A percentile compares a stretch with the other conserved stretches of the same genome.
These are phyloP conservation scores for Pogonocichla stellata DNA, from an alignment of 2,113 vertebrate species.

Conservation along the genomic window DNA sequence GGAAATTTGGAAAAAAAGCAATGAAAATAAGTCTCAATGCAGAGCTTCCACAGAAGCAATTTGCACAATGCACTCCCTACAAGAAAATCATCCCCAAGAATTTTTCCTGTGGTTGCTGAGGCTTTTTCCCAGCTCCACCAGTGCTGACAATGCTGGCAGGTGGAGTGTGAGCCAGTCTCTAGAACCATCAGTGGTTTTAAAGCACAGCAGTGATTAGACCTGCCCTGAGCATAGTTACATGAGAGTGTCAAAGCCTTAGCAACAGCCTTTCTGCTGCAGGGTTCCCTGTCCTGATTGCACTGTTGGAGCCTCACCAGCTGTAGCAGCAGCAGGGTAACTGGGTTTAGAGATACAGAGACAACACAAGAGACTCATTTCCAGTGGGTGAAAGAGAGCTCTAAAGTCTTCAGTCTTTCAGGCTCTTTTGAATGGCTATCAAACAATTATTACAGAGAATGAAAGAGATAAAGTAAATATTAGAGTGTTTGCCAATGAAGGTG, in stretches of 20 bases:
- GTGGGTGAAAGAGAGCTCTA: neutral
- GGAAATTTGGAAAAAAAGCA: neutral
- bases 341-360: neutral
- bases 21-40: neutral
- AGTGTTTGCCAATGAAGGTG: neutral
- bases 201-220: neutral
- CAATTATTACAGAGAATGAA: neutral
- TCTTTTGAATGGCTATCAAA: neutral
- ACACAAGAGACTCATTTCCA: neutral
- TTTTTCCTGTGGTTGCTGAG: neutral
- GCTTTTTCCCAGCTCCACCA: neutral
- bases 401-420: neutral
- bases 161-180: neutral
- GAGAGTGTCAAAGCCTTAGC: neutral
- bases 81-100: neutral
- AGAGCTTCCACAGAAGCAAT: neutral
- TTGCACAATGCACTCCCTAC: neutral
- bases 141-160: neutral
- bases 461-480: neutral
- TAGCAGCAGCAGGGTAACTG: neutral
- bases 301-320: neutral
- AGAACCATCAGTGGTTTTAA: neutral
- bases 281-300: neutral
- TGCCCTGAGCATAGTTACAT: neutral
- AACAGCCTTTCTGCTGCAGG: neutral